Evolutionary conservation across 2,888 invertebrate genomes (phyloP), one percentile per base, ranked within the genome.

Genomic region (Tenthredo amoena): DNA sequence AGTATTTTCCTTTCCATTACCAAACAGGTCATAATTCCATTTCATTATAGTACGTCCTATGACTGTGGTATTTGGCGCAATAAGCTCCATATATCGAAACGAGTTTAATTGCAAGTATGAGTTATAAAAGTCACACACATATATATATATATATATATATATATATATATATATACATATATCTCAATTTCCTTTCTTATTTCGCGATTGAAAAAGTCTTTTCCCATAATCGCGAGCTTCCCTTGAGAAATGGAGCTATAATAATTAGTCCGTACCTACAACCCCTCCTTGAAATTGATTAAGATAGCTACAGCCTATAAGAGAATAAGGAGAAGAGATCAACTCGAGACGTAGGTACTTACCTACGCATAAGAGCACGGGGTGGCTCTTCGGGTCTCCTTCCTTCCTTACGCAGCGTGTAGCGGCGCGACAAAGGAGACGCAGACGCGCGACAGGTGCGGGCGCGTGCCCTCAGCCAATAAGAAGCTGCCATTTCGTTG

Each of bases 381-480:
- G 83, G 83, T 68, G 50, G 50, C 83, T 71, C 31, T 68, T 50
- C 40, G 81, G 47, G 26, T 83, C 83, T 83, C 83, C 55, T 55
- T 83, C 83, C 55, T 55, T 83, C 71, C 83, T 83, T 71, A 50
- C 83, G 34, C 34, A 50, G 82, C 82, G 82, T 18, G 31, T 6
- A 68, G 83, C 87, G 87, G 87, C 86, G 86, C 87, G 88, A 88
- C 88, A 89, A 89, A 89, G 89, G 88, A 90, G 87, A 85, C 86
- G 88, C 87, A 89, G 88, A 89, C 88, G 91, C 89, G 89, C 88
- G 91, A 91, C 92, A 92, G 92, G 92, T 92, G 92, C 91, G 91
- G 90, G 89, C 92, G 92, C 93, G 93, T 93, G 93, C 92, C 93
- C 85, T 87, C 90, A 89, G 88, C 93, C 92, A 93, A 93, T 92